Evolutionary conservation across 2,113 vertebrate species (phyloP), one percentile per base, ranked within the genome.

Genomic region (Echinops telfairi): DNA sequence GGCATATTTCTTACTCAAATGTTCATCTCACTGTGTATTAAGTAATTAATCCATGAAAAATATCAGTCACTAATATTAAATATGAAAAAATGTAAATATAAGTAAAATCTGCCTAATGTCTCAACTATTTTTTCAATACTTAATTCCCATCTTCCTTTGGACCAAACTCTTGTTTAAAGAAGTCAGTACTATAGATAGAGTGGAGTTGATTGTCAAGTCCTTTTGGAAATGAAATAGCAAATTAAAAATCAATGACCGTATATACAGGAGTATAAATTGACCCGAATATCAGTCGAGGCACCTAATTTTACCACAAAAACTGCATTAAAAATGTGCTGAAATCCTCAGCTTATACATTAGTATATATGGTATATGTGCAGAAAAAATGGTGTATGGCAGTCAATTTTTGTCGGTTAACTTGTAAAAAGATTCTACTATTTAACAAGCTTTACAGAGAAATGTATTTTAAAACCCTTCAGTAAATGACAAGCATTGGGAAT

Each of bases 201-300:
- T 96, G 0, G 86, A 96, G 96, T 97, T 97, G 95, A 97, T 98
- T 97, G 95, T 97, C 82, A n/a, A 92, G 93, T 97, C 89, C 94
- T 97, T 94, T 97, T 0, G 53, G 96, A 98, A 98, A 97, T 97
- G 80, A 97, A 96, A 89, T 83, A 93, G 91, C 94, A 94, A 98
- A 97, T 98, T 97, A 98, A 98, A 98, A 98, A 98, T 98, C 97
- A 98, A 94, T 53, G 9, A 53, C 47, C 47, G 10, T 6, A 53
- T 53, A 14, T 53, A 53, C 47, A 2, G 1, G 47, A 53, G 47
- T 53, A 53, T 53, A 53, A 53, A 9, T 14, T 11, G 47, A 53
- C 47, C 47, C 6, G 12, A 53, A 53, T 53, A 53, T 53, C 47
- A 47, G 12, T 14, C 12, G 10, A 53, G 47, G 12, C 47, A 53